A percentile compares a stretch with the other conserved stretches of the same genome.
phyloP scores from a whole-genome alignment of 2,113 vertebrate genomes.

The Trematocara nigrifrons region DNA sequence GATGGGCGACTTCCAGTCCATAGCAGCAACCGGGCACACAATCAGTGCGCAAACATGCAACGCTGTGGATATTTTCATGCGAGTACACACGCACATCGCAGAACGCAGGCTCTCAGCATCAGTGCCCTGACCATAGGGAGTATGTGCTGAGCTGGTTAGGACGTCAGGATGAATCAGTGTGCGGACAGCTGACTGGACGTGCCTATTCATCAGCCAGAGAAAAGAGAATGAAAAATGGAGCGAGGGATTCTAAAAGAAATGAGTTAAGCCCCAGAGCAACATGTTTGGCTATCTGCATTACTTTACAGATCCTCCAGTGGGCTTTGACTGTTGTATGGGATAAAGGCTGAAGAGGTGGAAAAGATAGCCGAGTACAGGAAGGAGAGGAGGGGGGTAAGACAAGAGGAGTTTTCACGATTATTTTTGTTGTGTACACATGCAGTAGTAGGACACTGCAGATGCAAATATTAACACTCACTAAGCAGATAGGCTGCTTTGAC shows the following conservation, averaged over 20 bases:
- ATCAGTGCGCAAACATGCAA: background rate
- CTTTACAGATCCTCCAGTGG: slow-evolving; percentile 37
- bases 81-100: slow-evolving; percentile 19
- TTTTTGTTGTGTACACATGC: background rate
- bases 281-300: slow-evolving; percentile 58
- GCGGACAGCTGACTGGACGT: slow-evolving; percentile 77
- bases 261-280: slow-evolving; percentile 63
- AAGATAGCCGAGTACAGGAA: background rate
- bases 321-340: slow-evolving; percentile 10
- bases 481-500: slow-evolving; percentile 25
- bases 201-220: slow-evolving; percentile 79
- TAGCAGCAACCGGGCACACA: slow-evolving; percentile 22
- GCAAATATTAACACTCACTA: background rate
- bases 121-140: slow-evolving; percentile 71
- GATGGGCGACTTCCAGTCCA: slow-evolving; percentile 6
- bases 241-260: slow-evolving; percentile 64
- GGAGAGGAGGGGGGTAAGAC: background rate
- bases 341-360: slow-evolving; percentile 19
- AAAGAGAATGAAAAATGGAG: slow-evolving; percentile 64
- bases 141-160: slow-evolving; percentile 80
- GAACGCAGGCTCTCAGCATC: slow-evolving; percentile 59
- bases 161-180: slow-evolving; percentile 77
- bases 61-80: slow-evolving; percentile 31
- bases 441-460: background rate
- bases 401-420: background rate